Percentiles rank a stretch among this genome's conserved stretches.
Evolutionary conservation across 2,113 vertebrate genomes (phyloP).

Genomic region (Corydoras sp.): DNA sequence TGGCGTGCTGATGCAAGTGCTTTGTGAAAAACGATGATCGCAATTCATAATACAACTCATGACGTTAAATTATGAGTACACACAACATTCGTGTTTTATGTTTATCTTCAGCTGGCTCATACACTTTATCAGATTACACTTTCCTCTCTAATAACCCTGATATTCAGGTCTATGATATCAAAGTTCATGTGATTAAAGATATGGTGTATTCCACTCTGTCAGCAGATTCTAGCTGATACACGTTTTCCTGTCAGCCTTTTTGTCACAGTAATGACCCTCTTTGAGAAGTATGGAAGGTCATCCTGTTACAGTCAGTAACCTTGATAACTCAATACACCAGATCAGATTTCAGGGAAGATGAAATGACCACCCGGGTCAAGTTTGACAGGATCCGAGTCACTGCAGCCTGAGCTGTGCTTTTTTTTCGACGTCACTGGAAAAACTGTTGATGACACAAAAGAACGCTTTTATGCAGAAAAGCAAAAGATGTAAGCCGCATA

Average conservation of each 20-base stretch:
- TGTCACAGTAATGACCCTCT: background rate
- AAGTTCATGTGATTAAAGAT: background rate
- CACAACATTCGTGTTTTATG: too few relatives aligned
- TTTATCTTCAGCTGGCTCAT: background rate
- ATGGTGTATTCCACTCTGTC: background rate
- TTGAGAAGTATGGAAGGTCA: conserved; percentile 18
- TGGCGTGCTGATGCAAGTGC: too few relatives aligned
- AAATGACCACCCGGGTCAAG: background rate
- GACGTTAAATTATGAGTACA: too few relatives aligned
- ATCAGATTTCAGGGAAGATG: conserved; percentile 3
- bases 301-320: conserved; percentile 22
- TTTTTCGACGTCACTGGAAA: background rate
- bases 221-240: conserved; percentile 1
- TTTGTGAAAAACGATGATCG: too few relatives aligned
- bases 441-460: background rate
- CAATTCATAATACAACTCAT: too few relatives aligned
- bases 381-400: background rate
- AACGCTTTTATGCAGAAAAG: background rate
- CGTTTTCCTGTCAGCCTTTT: background rate
- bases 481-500: background rate
- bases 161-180: background rate
- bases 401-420: background rate
- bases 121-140: background rate
- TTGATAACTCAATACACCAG: conserved; percentile 17
- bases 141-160: background rate